Base-by-base conservation (phyloP, 2,797 vertebrate species). In the Phyllotis vaccarum region DNA sequence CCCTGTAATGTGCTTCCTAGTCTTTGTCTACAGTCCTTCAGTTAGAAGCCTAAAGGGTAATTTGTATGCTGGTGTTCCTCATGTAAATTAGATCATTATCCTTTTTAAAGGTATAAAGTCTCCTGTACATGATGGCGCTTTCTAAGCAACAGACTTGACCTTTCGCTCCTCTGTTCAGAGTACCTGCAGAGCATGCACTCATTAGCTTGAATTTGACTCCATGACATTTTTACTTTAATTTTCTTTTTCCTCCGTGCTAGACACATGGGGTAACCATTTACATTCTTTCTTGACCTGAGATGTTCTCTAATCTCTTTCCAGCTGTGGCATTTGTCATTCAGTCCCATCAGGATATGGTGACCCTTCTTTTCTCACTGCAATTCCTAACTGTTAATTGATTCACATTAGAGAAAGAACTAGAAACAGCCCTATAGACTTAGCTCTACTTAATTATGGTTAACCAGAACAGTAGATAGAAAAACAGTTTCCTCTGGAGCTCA, bases 211-310 rank as follows among this genome's bases (percentile, higher is more conserved):
- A 94, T 97, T 90, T 96, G 97, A 97, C 96, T 97, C 95, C 95
- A 98, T 97, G 97, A 96, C 96, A 97, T 97, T 98, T 97, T 97
- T 97, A 90, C 96, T 98, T 98, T 97, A 96, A 97, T 97, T 98
- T 97, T 97, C 96, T 72, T 94, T 94, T 96, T 90, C 86, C 90
- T 97, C 96, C 74, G 56, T 87, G 86, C 96, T 96, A 93, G 97
- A 97, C 97, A 96, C 97, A 96, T 97, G 97, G 96, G 97, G 96
- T 90, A 96, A 85, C 94, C 96, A 97, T 98, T 97, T 97, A 94
- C 91, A 89, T 96, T 96, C 95, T 95, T 97, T 97, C 92, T 96
- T 97, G 97, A 97, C 96, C 97, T 82, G 89, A 96, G 96, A 95
- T 97, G 94, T 95, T 98, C 95, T 97, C 76, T 96, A 97, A 97